Conservation (phyloP, 2,113 vertebrate species). For the Serranochromis macrocephalus region DNA sequence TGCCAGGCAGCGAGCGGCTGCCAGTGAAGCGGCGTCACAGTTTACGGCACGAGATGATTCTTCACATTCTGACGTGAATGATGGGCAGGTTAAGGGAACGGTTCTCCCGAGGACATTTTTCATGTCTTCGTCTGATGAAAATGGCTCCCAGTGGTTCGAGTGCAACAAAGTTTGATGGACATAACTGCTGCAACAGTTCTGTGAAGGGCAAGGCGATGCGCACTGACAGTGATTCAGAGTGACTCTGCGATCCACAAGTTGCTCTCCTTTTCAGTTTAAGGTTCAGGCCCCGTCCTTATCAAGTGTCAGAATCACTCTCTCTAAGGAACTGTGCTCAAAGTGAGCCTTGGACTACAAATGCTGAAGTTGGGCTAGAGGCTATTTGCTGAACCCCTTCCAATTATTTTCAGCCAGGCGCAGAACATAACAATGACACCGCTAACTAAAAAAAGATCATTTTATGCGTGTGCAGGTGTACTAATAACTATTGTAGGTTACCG, state of each 20-base stretch:
- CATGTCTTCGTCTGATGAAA: background rate
- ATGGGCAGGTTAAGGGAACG: background rate
- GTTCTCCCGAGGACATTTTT: background rate
- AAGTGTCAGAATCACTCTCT: background rate
- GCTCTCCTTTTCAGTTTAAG: background rate
- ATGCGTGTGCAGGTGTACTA: accelerated
- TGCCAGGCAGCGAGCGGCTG: background rate
- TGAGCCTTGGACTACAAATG: background rate
- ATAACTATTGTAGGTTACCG: background rate
- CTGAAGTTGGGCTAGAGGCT: background rate
- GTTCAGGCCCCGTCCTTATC: background rate
- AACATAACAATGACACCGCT: background rate
- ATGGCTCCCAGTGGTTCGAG: background rate
- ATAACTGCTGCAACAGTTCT: background rate
- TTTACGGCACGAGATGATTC: background rate
- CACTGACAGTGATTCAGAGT: background rate
- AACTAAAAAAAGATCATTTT: accelerated
- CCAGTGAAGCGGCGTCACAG: background rate
- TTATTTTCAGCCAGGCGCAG: background rate
- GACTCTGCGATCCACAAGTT: background rate
- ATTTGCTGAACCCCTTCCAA: background rate
- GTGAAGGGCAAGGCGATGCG: background rate
- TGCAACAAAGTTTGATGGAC: background rate
- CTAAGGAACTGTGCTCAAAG: background rate
- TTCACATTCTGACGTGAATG: background rate